phyloP scores from a whole-genome alignment of 2,113 vertebrate species.

The Natator depressus region DNA sequence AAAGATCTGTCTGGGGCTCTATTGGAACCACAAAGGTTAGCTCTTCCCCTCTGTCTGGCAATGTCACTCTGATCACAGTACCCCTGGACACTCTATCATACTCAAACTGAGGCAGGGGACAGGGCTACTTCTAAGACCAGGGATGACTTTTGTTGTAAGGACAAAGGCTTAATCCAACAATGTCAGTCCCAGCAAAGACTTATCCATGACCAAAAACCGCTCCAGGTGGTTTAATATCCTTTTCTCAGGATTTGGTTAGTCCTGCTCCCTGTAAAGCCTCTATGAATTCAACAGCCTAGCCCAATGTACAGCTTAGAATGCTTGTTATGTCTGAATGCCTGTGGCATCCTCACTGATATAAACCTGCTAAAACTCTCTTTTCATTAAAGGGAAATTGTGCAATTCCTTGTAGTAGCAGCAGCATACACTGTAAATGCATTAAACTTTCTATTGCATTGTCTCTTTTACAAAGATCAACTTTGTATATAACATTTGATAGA shows the following conservation, averaged over 20 bases:
- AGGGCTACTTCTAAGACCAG: background rate
- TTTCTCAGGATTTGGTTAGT: background rate
- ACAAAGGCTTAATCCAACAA: background rate
- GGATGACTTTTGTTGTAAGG: background rate
- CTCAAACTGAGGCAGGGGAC: background rate
- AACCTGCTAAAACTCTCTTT: background rate
- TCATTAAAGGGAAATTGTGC: background rate
- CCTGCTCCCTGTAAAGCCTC: background rate
- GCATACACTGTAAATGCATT: background rate
- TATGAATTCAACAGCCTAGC: background rate
- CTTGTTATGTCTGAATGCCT: background rate
- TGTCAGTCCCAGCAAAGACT: background rate
- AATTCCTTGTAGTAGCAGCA: background rate
- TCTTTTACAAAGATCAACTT: background rate
- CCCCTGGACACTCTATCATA: background rate
- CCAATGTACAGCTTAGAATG: background rate
- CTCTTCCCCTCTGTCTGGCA: background rate
- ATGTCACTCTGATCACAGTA: fast-evolving
- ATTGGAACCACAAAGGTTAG: background rate
- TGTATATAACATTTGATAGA: background rate
- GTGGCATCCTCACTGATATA: background rate
- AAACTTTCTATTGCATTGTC: background rate
- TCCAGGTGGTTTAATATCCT: background rate
- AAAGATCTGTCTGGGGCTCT: fast-evolving
- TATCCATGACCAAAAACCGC: background rate